Conservation (phyloP, 2,113 vertebrate genomes). For the Balaeniceps rex region DNA sequence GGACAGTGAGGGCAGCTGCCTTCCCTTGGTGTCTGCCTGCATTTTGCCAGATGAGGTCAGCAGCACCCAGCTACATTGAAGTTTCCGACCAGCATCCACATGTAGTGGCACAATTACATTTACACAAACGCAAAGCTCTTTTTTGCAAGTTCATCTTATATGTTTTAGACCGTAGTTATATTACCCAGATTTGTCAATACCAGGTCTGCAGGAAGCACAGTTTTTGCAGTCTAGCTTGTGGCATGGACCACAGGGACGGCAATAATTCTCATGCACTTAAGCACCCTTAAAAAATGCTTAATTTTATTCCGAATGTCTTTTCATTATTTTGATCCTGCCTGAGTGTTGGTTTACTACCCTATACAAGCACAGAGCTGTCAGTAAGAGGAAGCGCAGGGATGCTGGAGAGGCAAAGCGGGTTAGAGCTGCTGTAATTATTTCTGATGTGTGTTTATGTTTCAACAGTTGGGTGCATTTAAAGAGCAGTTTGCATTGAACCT, state of each 20-base stretch:
- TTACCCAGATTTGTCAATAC: too few species aligned
- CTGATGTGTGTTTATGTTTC: not conserved
- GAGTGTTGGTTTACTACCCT: not conserved
- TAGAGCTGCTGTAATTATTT: not conserved
- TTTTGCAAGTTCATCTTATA: not conserved
- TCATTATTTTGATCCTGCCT: not conserved
- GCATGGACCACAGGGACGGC: accelerated
- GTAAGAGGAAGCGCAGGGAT: not conserved
- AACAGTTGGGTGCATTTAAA: not conserved
- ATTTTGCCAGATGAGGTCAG: constrained; percentile 27
- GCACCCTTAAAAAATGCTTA: not conserved
- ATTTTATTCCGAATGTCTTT: not conserved
- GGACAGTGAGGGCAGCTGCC: not conserved
- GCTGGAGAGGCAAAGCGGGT: not conserved
- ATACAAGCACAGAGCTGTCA: not conserved
- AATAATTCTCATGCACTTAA: not conserved
- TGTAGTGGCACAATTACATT: accelerated
- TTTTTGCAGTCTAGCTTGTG: not conserved
- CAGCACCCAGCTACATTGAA: not conserved
- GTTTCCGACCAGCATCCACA: accelerated
- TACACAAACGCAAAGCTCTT: accelerated
- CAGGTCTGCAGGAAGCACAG: not conserved
- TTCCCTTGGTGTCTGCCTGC: not conserved
- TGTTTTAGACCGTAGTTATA: accelerated
- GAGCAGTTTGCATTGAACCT: not conserved